Evolutionary conservation across 2,888 invertebrate genomes (phyloP), one percentile per base, ranked within the genome.

Genomic region (Eledone cirrhosa): DNA sequence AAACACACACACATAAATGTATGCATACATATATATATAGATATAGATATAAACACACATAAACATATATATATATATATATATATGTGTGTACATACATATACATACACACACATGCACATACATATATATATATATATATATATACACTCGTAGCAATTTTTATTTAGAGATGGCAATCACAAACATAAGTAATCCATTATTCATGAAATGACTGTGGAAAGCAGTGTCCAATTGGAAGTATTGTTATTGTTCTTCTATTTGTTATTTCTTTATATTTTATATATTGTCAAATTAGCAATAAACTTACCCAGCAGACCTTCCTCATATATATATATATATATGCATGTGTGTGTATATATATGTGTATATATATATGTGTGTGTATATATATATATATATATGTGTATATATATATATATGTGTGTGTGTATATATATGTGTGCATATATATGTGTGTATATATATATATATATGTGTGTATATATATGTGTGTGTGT

Each of bases 391-490:
- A 53, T 19, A 53, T 19, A 53, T 19, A 19, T 19, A 53, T 53
- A 53, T 53, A 53, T 53, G 19, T 53, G 19, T 53, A 53, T 19
- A 53, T 53, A 53, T 19, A 53, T 19, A 53, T 53, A 53, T 19
- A 53, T 53, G 19, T 53, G 19, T 53, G 19, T 53, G 19, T 53
- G 19, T 53, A 53, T 19, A 53, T 53, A 53, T 19, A 53, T 33
- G 41, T 69, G 33, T 22, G 67, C 33, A 33, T 67, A 76, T 67
- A 77, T 77, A 65, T 67, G 65, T 79, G 65, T 65, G 47, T 79
- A 77, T 29, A 76, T 76, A 76, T 76, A 59, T 76, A 75, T 76
- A 76, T 79, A 76, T 76, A 59, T 76, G 63, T 76, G 33, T 76
- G 63, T 63, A 59, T 76, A 75, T 63, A 33, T 76, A 75, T 76